A percentile compares a stretch with the other conserved stretches of the same genome.
These are phyloP conservation scores for Abrostola tripartita DNA, from an alignment of 2,888 invertebrate species.

Conservation along the genomic window DNA sequence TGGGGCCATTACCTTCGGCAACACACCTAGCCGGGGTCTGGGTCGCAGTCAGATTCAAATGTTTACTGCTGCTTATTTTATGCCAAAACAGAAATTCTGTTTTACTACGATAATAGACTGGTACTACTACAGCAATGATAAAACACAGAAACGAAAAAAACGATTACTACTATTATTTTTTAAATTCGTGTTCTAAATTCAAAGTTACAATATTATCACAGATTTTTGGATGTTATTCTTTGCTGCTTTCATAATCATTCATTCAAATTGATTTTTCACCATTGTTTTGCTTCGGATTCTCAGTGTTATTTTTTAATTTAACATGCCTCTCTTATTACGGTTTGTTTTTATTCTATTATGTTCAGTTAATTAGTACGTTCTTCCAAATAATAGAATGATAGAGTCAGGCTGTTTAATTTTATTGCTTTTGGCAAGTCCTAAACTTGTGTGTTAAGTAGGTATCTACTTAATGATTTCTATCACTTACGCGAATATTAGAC, in stretches of 20 bases:
- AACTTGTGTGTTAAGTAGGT: background rate
- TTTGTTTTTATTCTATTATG: background rate
- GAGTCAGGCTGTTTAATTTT: background rate
- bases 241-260: background rate
- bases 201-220: background rate
- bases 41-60: too few species aligned
- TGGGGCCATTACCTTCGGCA: slow-evolving; percentile 11
- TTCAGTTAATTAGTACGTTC: background rate
- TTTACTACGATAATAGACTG: too few species aligned
- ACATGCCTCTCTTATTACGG: background rate
- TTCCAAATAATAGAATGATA: background rate
- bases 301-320: slow-evolving; percentile 1
- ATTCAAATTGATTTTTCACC: background rate
- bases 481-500: too few species aligned
- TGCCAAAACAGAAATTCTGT: too few species aligned
- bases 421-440: background rate
- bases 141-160: too few species aligned
- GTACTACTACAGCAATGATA: too few species aligned
- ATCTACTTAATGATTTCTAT: too few species aligned
- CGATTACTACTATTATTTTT: too few species aligned
- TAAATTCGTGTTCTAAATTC: background rate
- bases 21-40: background rate
- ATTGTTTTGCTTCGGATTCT: background rate
- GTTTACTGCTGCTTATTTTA: too few species aligned
- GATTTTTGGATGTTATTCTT: too few species aligned